Conservation (phyloP, 2,888 invertebrate genomes). For the Pseudococcus jackbeardsleyi region DNA sequence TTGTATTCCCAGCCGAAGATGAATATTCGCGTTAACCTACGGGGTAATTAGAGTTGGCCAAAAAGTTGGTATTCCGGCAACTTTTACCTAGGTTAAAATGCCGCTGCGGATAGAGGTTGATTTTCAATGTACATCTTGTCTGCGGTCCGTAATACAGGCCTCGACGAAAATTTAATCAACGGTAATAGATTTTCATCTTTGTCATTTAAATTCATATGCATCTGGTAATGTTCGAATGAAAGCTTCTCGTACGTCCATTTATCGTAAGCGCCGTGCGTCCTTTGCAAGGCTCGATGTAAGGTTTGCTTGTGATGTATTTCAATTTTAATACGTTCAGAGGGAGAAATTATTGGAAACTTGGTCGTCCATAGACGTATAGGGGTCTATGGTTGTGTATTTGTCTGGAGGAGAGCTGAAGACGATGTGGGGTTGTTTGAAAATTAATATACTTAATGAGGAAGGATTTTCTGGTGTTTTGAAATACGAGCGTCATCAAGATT, state of each 20-base stretch:
- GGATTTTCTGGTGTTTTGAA: too few species aligned
- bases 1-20: background rate
- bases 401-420: too few species aligned
- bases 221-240: background rate
- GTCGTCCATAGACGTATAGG: background rate
- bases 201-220: slow-evolving; percentile 7
- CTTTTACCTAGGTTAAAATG: background rate
- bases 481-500: too few species aligned
- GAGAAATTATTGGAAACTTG: background rate
- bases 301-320: background rate
- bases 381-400: too few species aligned
- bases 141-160: background rate
- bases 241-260: background rate
- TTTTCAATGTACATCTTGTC: slow-evolving; percentile 10
- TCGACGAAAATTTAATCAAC: background rate
- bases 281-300: background rate
- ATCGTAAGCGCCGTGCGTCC: background rate
- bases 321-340: background rate
- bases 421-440: too few species aligned
- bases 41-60: slow-evolving; percentile 37
- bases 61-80: slow-evolving; percentile 13
- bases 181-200: slow-evolving; percentile 4
- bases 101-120: background rate
- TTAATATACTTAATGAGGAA: too few species aligned
- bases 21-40: slow-evolving; percentile 15